These are phyloP conservation scores for Pyxicephalus adspersus DNA, from an alignment of 2,113 vertebrate genomes.

Conservation along the genomic window DNA sequence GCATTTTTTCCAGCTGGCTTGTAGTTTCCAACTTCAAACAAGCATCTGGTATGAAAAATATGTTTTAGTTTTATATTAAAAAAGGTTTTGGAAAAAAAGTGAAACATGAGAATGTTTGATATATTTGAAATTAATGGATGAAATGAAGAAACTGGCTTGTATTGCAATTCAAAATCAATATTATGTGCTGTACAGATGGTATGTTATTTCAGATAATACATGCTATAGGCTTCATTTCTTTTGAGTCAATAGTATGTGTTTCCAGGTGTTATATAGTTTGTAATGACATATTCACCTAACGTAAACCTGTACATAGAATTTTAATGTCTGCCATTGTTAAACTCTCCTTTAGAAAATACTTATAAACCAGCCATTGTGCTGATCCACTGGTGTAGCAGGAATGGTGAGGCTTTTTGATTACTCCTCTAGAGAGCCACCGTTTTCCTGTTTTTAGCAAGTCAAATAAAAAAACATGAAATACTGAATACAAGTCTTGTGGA, in stretches of 20 bases:
- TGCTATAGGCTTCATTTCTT: not conserved
- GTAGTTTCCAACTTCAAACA: not conserved
- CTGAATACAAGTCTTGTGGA: too few relatives aligned
- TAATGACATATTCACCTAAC: too few relatives aligned
- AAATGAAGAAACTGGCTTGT: slow-evolving; percentile 21
- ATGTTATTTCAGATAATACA: slow-evolving; percentile 12
- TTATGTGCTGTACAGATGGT: slow-evolving; percentile 19
- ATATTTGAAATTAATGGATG: slow-evolving; percentile 17
- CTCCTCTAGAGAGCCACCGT: too few relatives aligned
- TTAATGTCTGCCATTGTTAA: too few relatives aligned
- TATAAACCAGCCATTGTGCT: too few relatives aligned
- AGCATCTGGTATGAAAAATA: not conserved
- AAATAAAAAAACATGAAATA: too few relatives aligned
- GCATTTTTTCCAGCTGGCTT: not conserved
- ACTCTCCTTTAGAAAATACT: too few relatives aligned
- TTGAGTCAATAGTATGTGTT: slow-evolving; percentile 23
- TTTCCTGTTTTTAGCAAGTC: too few relatives aligned
- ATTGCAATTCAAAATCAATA: slow-evolving; percentile 34
- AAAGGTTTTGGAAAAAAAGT: not conserved
- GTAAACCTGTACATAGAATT: too few relatives aligned
- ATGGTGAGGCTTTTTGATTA: too few relatives aligned
- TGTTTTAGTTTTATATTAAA: not conserved
- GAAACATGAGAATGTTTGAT: not conserved
- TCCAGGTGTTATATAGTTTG: not conserved
- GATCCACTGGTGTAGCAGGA: too few relatives aligned